Evolutionary conservation across 2,888 invertebrate genomes (phyloP).

Genomic region (Pilophorus perplexus): DNA sequence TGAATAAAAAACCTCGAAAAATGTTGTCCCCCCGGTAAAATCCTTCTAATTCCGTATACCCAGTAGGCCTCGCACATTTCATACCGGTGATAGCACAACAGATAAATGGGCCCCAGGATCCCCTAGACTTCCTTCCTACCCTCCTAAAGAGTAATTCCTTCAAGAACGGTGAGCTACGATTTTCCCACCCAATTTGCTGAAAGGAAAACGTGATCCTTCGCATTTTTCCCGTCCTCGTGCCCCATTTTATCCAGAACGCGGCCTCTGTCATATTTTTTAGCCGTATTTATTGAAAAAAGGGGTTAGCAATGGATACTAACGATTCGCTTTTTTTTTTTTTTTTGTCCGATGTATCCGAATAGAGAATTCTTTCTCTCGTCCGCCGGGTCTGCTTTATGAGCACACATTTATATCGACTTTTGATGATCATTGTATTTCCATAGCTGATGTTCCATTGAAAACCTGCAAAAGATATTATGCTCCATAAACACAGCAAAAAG

Average conservation of each 20-base stretch:
- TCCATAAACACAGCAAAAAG: too few species aligned
- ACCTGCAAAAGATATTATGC: too few species aligned
- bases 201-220: conserved; percentile 18
- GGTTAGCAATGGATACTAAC: conserved; percentile 1
- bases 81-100: conserved; percentile 24
- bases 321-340: neutral
- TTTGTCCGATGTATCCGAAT: too few species aligned
- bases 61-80: conserved; percentile 10
- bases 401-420: too few species aligned
- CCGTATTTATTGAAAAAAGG: conserved; percentile 11
- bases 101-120: conserved; percentile 26
- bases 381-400: too few species aligned
- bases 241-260: conserved; percentile 1
- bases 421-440: too few species aligned
- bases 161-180: conserved; percentile 19
- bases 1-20: too few species aligned
- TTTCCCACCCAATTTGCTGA: conserved; percentile 26
- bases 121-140: conserved; percentile 10
- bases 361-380: too few species aligned
- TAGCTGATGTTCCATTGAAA: too few species aligned
- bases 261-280: conserved; percentile 15
- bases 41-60: conserved; percentile 25
- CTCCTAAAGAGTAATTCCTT: conserved; percentile 24
- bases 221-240: neutral
- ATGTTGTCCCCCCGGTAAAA: too few species aligned